Evolutionary conservation across 2,888 invertebrate species (phyloP), one percentile per base, ranked within the genome.

Genomic region (Buathra laborator): DNA sequence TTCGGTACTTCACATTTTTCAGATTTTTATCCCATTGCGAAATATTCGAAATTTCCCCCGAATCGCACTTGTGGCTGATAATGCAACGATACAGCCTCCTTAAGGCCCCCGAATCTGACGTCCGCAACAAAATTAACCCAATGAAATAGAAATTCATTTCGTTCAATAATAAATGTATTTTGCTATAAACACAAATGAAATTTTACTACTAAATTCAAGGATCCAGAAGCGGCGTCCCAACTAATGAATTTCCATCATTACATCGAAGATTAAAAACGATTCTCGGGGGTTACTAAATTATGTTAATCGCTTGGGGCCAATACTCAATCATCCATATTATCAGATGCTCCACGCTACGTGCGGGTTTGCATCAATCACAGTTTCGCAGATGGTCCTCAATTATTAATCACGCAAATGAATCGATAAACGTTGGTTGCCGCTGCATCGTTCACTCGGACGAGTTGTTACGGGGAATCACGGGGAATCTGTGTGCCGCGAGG

Each of bases 391-490:
- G 32, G 29, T 24, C 68, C 24, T n/a, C 29, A 70, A 70, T 70
- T 70, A 70, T 70, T 70, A 46, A 70, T 70, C 48, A 70, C 51
- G 46, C 68, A 29, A 16, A 70, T 62, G 68, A 37, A 29, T 70
- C 68, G 68, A 70, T 70, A 32, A 70, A 70, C 48, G 48, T 51
- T 62, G 29, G 48, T 48, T 29, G 9, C 46, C 19, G 68, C 16
- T 14, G 43, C 68, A 14, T n/a, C 48, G 48, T 29, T 70, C 32
- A 29, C 43, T 51, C 68, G 68, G 48, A 70, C 68, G 48, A 68
- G 48, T 14, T 19, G 48, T 70, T 70, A 70, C 68, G 29, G 29
- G 51, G 14, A 48, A 70, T 48, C 48, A 48, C 62, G 62, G 62
- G 62, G 62, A 32, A 62, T 29, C 59, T 14, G 14, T 59, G 5